Percentiles rank a stretch among this genome's conserved stretches.
These are phyloP conservation scores for Jordanella pulchra DNA, from an alignment of 2,797 vertebrate genomes.

Conservation along the genomic window DNA sequence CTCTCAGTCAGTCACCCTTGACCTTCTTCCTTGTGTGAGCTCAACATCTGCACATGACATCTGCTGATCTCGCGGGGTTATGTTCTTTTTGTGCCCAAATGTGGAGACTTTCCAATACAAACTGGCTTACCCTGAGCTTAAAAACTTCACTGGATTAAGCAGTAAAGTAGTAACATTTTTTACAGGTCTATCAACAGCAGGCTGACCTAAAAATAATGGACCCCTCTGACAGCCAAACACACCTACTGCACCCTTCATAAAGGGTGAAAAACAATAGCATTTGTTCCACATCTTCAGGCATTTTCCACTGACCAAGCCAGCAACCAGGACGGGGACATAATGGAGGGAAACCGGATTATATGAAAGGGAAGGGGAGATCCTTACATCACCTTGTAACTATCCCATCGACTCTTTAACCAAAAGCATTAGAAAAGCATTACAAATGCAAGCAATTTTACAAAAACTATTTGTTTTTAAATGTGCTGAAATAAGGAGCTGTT, in stretches of 20 bases:
- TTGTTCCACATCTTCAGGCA: constrained; percentile 71
- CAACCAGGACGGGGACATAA: constrained; percentile 61
- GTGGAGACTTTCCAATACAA: constrained; percentile 9
- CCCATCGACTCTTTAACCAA: constrained; percentile 39
- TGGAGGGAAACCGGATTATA: constrained; percentile 72
- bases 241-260: constrained; percentile 21
- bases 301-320: constrained; percentile 65
- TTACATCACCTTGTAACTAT: constrained; percentile 63
- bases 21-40: constrained; percentile 53
- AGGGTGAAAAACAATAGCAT: constrained; percentile 65
- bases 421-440: constrained; percentile 39
- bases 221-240: constrained; percentile 21
- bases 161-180: constrained; percentile 14
- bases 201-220: constrained; percentile 33
- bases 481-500: background rate
- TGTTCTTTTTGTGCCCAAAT: background rate
- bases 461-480: constrained; percentile 3
- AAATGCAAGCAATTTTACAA: background rate
- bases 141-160: constrained; percentile 1
- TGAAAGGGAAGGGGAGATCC: constrained; percentile 66
- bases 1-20: constrained; percentile 56
- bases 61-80: constrained; percentile 36
- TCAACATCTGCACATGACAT: constrained; percentile 52
- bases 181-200: constrained; percentile 24
- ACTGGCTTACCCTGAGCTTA: background rate